These are phyloP conservation scores for Paradoxurus hermaphroditus DNA, from an alignment of 2,113 vertebrate species.

Conservation along the genomic window DNA sequence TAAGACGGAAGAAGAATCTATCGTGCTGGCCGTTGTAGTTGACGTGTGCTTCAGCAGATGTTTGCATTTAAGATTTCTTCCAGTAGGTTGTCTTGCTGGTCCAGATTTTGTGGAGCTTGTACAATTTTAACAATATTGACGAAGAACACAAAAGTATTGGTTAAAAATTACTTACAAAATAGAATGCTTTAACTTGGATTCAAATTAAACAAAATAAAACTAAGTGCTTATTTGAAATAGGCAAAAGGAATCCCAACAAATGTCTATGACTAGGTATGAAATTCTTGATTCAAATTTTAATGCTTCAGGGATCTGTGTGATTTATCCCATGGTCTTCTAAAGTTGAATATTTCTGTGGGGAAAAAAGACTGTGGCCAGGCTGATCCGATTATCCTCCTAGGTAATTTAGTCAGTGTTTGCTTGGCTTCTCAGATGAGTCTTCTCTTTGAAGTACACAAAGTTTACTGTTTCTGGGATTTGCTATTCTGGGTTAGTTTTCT, in stretches of 20 bases:
- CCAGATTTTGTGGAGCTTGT: not conserved
- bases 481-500: conserved; percentile 2
- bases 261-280: not conserved
- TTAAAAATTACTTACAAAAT: not conserved
- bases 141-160: not conserved
- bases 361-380: not conserved
- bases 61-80: not conserved
- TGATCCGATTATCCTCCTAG: not conserved
- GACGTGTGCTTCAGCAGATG: not conserved
- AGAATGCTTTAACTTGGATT: too few species aligned
- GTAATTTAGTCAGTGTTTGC: not conserved
- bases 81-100: not conserved
- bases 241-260: not conserved
- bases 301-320: not conserved
- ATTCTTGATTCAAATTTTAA: not conserved
- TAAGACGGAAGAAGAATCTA: not conserved
- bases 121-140: not conserved
- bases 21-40: not conserved
- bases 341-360: not conserved
- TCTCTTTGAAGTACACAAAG: not conserved
- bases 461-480: not conserved
- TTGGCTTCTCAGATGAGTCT: not conserved
- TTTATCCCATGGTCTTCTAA: not conserved
- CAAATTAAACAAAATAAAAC: not conserved
- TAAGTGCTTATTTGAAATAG: not conserved